phyloP scores from a whole-genome alignment of 2,888 invertebrate species.

The Auanema freiburgensis region DNA sequence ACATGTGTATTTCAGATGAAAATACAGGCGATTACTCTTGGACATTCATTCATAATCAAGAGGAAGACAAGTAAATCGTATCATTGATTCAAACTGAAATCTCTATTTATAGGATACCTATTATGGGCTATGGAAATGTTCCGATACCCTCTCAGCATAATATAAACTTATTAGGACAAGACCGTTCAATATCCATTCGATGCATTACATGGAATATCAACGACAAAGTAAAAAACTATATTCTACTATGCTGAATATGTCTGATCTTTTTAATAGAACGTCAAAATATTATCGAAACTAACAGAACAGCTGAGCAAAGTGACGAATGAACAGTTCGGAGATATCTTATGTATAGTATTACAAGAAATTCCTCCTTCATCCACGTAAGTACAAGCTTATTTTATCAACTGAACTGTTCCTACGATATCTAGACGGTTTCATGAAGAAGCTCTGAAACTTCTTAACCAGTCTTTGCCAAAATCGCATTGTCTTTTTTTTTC shows the following conservation, averaged over 20 bases:
- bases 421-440: constrained; percentile 50
- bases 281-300: constrained; percentile 23
- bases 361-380: constrained; percentile 59
- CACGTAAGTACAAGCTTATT: constrained; percentile 33
- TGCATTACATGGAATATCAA: constrained; percentile 58
- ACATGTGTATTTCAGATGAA: too few relatives aligned
- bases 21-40: neutral
- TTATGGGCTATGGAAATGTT: constrained; percentile 40
- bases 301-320: too few relatives aligned
- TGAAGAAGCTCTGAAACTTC: constrained; percentile 43
- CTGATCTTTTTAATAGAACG: constrained; percentile 17
- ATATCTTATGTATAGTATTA: constrained; percentile 52
- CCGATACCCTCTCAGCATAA: constrained; percentile 38
- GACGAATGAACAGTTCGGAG: constrained; percentile 40
- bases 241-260: constrained; percentile 5
- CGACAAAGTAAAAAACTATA: constrained; percentile 32
- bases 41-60: neutral
- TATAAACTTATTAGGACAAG: constrained; percentile 27
- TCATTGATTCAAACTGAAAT: too few relatives aligned
- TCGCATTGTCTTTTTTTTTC: constrained; percentile 55
- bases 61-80: too few relatives aligned
- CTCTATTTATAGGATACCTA: constrained; percentile 22
- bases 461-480: constrained; percentile 38
- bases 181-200: constrained; percentile 26
- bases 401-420: neutral